These are phyloP conservation scores for Albula goreensis DNA, from an alignment of 2,113 vertebrate genomes.

Conservation along the genomic window DNA sequence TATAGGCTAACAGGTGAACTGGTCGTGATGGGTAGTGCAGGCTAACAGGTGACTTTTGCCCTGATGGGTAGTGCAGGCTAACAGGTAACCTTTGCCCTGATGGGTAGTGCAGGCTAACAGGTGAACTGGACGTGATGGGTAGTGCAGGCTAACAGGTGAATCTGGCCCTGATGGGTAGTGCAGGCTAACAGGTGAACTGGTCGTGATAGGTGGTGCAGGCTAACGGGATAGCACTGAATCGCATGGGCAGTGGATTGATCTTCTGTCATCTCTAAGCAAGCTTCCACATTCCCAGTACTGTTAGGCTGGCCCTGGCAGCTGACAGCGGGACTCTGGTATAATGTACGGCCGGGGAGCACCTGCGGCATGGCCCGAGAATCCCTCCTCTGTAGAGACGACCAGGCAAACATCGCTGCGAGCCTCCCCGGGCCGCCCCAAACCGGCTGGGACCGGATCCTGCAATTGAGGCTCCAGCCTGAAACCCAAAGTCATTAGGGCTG, in stretches of 20 bases:
- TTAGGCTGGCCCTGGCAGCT: background rate
- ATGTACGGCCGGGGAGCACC: background rate
- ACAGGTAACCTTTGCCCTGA: no score
- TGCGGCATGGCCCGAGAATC: background rate
- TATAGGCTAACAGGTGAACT: no score
- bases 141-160: no score
- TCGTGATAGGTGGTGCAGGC: no score
- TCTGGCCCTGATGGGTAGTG: no score
- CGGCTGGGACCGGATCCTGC: background rate
- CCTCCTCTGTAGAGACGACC: background rate
- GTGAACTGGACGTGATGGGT: no score
- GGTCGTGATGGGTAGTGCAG: no score
- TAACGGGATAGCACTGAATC: background rate
- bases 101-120: no score
- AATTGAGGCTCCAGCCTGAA: background rate
- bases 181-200: no score
- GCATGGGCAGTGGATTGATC: background rate
- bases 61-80: no score
- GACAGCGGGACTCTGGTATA: background rate
- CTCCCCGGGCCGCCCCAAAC: background rate
- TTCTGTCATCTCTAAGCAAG: background rate
- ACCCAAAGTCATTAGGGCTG: background rate
- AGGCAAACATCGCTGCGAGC: background rate
- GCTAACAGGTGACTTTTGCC: no score
- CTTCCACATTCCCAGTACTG: background rate